Evolutionary conservation across 2,113 vertebrate genomes (phyloP).

Genomic region (Centropus bengalensis): DNA sequence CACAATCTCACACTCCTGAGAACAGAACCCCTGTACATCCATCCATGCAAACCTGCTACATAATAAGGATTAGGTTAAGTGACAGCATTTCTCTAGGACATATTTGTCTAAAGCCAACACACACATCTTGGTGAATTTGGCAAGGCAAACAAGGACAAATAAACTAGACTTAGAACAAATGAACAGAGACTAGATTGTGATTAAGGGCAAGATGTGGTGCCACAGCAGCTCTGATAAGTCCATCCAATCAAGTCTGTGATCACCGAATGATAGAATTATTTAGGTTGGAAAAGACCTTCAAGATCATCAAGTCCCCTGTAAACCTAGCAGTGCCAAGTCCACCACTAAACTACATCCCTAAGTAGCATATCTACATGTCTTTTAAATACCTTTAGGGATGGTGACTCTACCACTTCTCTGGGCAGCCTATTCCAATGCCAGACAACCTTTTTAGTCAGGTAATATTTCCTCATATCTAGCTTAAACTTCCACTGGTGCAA

Average conservation of each 20-base stretch:
- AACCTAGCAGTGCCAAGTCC: too few relatives aligned
- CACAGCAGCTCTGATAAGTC: not conserved
- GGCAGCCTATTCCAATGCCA: too few relatives aligned
- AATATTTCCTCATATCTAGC: too few relatives aligned
- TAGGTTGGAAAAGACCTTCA: too few relatives aligned
- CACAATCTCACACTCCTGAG: not conserved
- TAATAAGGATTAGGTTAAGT: not conserved
- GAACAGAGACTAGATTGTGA: not conserved
- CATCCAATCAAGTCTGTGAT: not conserved
- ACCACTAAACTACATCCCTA: too few relatives aligned
- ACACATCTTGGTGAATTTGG: not conserved
- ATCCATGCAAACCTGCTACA: not conserved
- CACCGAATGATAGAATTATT: not conserved
- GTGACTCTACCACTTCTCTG: too few relatives aligned
- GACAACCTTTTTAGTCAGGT: too few relatives aligned
- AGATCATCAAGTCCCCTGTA: too few relatives aligned
- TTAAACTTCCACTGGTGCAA: too few relatives aligned
- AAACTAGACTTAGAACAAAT: not conserved
- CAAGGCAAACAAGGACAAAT: slow-evolving; percentile 1
- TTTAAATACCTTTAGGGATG: too few relatives aligned
- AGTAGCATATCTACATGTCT: too few relatives aligned
- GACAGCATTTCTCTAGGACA: not conserved
- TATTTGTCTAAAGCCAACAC: slow-evolving; percentile 11
- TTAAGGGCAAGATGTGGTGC: not conserved
- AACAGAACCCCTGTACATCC: not conserved